Conservation (phyloP, 2,797 vertebrate species). For the Zenarchopterus dispar region DNA sequence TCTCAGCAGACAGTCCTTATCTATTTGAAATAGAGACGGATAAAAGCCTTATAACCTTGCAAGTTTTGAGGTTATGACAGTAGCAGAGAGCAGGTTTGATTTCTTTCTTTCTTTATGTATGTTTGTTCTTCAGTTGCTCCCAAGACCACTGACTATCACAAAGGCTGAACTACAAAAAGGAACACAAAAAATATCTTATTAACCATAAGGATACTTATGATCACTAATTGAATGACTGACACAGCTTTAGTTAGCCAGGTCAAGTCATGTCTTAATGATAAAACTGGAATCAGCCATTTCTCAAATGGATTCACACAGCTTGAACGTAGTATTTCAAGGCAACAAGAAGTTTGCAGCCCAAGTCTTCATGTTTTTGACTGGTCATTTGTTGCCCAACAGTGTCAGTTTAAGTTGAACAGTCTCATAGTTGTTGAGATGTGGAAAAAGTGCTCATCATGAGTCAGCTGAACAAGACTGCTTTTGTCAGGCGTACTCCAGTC, state of each 20-base stretch:
- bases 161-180: background rate
- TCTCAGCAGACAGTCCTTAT: background rate
- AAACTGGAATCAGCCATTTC: too few relatives aligned
- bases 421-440: conserved; percentile 2
- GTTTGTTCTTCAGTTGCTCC: too few relatives aligned
- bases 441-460: background rate
- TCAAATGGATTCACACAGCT: background rate
- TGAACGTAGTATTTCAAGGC: background rate
- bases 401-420: background rate
- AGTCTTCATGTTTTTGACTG: background rate
- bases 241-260: too few relatives aligned
- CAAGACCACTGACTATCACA: too few relatives aligned
- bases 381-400: background rate
- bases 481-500: conserved; percentile 1
- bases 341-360: too few relatives aligned
- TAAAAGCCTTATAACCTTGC: background rate
- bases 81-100: background rate
- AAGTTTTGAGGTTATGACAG: background rate
- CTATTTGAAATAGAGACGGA: background rate
- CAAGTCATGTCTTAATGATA: too few relatives aligned
- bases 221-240: background rate
- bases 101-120: too few relatives aligned
- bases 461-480: background rate
- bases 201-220: background rate
- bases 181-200: background rate